phyloP scores from a whole-genome alignment of 2,888 invertebrate genomes.

The Stramonita haemastoma region DNA sequence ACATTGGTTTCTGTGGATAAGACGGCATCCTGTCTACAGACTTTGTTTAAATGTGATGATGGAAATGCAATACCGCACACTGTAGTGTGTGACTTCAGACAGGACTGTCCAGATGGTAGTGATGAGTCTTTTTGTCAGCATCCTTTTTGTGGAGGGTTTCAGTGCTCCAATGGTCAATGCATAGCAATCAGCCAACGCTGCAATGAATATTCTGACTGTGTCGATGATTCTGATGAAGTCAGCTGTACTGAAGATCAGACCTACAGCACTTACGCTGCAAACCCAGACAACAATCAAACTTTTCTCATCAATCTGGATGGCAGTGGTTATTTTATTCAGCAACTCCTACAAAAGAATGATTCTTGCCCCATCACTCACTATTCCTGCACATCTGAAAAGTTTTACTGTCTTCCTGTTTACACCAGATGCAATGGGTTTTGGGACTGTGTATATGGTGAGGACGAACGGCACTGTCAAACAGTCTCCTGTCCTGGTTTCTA shows the following conservation, averaged over 20 bases:
- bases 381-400: background rate
- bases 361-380: background rate
- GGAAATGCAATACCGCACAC: background rate
- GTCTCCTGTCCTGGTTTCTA: background rate
- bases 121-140: conserved; percentile 25
- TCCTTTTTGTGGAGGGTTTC: background rate
- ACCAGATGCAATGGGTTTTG: conserved; percentile 8
- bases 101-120: background rate
- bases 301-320: conserved; percentile 3
- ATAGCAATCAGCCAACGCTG: background rate
- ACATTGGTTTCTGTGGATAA: too few relatives aligned
- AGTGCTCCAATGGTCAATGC: background rate
- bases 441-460: conserved; percentile 9
- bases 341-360: background rate
- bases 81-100: conserved; percentile 10
- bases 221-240: conserved; percentile 19
- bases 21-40: too few relatives aligned
- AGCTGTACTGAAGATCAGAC: background rate
- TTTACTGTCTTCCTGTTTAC: conserved; percentile 8
- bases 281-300: background rate
- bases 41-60: too few relatives aligned
- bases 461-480: background rate
- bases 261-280: background rate
- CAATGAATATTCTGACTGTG: conserved; percentile 4
- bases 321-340: conserved; percentile 3